These are phyloP conservation scores for Prinia subflava DNA, from an alignment of 2,113 vertebrate genomes.

Conservation along the genomic window DNA sequence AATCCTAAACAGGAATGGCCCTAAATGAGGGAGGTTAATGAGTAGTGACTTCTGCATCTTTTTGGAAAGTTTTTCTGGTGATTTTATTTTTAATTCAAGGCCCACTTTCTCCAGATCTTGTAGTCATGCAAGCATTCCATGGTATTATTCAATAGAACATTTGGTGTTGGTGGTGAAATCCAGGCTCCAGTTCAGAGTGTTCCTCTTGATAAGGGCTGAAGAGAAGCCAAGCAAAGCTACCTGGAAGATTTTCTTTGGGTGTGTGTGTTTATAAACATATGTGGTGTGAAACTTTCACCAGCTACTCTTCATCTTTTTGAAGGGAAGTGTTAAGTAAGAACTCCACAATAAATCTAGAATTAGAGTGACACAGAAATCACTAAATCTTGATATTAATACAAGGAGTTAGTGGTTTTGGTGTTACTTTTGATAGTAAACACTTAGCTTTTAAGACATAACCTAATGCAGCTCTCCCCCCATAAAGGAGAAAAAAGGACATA, in stretches of 20 bases:
- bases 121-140: rapidly evolving
- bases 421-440: neutral
- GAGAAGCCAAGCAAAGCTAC: neutral
- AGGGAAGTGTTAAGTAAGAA: neutral
- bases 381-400: neutral
- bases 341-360: neutral
- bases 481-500: neutral
- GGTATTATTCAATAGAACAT: neutral
- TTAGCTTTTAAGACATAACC: neutral
- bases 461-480: neutral
- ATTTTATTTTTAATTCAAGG: neutral
- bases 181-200: neutral
- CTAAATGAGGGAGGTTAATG: neutral
- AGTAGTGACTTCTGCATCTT: neutral
- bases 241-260: neutral
- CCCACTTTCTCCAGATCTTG: neutral
- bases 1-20: neutral
- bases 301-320: neutral
- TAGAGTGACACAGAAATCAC: neutral
- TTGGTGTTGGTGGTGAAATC: neutral
- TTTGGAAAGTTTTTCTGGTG: neutral
- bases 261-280: neutral
- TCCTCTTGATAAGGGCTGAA: neutral
- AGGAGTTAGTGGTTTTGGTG: neutral
- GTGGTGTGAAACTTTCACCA: neutral